These are phyloP conservation scores for Margarornis squamiger DNA, from an alignment of 2,797 vertebrate genomes.

Conservation along the genomic window DNA sequence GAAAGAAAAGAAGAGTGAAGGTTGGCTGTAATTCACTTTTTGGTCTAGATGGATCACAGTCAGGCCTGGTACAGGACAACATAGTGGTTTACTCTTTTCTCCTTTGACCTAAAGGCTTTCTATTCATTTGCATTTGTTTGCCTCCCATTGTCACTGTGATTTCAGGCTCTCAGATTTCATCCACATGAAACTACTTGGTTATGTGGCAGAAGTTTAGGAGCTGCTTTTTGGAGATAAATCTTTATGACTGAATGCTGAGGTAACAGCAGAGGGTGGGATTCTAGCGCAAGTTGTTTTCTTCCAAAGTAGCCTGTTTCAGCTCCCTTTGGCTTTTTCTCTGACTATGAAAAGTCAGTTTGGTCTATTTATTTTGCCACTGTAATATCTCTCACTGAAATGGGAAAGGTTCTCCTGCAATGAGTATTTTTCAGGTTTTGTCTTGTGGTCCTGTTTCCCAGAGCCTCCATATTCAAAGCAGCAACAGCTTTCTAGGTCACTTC, in stretches of 20 bases:
- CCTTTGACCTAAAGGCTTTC: neutral
- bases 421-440: neutral
- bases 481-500: neutral
- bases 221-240: neutral
- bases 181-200: neutral
- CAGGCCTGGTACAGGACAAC: neutral
- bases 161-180: neutral
- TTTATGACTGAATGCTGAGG: neutral
- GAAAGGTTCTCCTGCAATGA: neutral
- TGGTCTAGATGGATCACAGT: neutral
- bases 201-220: neutral
- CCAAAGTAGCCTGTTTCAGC: neutral
- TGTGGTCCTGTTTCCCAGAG: neutral
- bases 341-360: neutral
- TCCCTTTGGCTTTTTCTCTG: neutral
- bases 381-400: fast-evolving
- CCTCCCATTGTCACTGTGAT: neutral
- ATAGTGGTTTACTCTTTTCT: neutral
- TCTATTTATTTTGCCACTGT: neutral
- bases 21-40: neutral
- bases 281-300: neutral
- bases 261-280: neutral
- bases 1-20: neutral
- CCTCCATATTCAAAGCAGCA: neutral
- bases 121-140: neutral